These are phyloP conservation scores for Entomobrya proxima DNA, from an alignment of 2,888 invertebrate genomes.

Conservation along the genomic window DNA sequence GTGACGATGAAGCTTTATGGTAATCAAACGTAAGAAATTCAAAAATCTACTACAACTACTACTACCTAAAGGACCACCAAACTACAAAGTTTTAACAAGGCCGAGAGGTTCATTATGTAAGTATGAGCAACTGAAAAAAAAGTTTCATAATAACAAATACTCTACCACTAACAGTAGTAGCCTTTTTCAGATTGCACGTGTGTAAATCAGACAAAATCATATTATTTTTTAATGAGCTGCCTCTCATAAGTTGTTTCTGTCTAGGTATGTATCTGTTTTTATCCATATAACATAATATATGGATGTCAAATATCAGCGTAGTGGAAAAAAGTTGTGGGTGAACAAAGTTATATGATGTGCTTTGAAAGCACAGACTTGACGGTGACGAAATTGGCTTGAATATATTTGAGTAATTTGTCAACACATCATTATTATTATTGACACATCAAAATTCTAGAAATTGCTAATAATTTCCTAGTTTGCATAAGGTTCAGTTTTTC, in stretches of 20 bases:
- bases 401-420: slow-evolving; percentile 17
- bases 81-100: too few relatives aligned
- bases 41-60: not conserved
- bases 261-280: too few relatives aligned
- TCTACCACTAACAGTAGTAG: not conserved
- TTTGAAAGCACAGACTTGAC: too few relatives aligned
- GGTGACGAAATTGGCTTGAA: not conserved
- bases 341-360: not conserved
- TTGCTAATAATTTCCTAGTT: slow-evolving; percentile 8
- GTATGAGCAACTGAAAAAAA: too few relatives aligned
- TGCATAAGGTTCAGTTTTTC: too few relatives aligned
- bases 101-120: too few relatives aligned
- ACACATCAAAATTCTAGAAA: not conserved
- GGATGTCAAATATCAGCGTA: not conserved
- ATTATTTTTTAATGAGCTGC: slow-evolving; percentile 1
- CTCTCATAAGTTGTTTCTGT: not conserved
- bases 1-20: slow-evolving; percentile 14
- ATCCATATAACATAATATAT: too few relatives aligned
- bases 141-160: too few relatives aligned
- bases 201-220: not conserved
- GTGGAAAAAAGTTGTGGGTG: not conserved
- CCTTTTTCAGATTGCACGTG: not conserved
- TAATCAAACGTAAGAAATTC: slow-evolving; percentile 1
- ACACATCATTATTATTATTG: slow-evolving; percentile 7
- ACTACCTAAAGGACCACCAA: not conserved